phyloP scores from a whole-genome alignment of 1,140 invertebrate genomes.

The Drosophila auraria region DNA sequence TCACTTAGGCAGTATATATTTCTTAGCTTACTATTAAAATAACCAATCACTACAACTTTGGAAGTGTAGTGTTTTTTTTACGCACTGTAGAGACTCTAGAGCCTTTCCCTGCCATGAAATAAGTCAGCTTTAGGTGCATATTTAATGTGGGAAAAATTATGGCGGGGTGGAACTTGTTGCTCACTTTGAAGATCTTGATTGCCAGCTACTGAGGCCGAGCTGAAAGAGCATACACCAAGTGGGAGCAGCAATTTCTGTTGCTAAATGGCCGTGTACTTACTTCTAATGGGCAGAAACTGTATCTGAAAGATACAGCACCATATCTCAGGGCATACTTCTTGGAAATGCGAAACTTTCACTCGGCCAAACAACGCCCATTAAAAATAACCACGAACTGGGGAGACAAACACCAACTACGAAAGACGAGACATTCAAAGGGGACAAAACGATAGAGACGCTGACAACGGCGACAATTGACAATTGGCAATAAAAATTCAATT shows the following conservation, averaged over 20 bases:
- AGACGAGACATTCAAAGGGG: conserved; percentile 13
- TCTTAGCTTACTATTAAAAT: too few species aligned
- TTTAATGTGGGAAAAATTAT: conserved; percentile 78
- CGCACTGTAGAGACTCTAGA: conserved; percentile 10
- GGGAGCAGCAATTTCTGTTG: conserved; percentile 16
- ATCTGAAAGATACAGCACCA: conserved; percentile 25
- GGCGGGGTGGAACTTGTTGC: conserved; percentile 44
- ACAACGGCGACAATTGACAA: conserved; percentile 62
- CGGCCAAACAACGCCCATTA: conserved; percentile 67
- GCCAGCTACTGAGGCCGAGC: conserved; percentile 20
- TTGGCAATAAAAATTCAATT: conserved; percentile 77
- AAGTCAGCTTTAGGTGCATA: conserved; percentile 54
- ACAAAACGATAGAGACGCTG: conserved; percentile 14
- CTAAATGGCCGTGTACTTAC: conserved; percentile 54
- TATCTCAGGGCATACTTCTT: conserved; percentile 51
- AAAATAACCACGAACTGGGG: conserved; percentile 29
- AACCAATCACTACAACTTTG: background rate
- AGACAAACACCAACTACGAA: conserved; percentile 13
- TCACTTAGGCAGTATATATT: too few species aligned
- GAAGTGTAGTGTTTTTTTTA: background rate
- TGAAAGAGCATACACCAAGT: conserved; percentile 13
- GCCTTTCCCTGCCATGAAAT: conserved; percentile 12
- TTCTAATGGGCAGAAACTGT: conserved; percentile 57
- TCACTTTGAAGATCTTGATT: conserved; percentile 62
- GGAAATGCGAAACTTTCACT: conserved; percentile 74